A percentile compares a stretch with the other conserved stretches of the same genome.
Conservation (phyloP, 2,113 vertebrate species). For the Ptilorrhoa leucosticta region DNA sequence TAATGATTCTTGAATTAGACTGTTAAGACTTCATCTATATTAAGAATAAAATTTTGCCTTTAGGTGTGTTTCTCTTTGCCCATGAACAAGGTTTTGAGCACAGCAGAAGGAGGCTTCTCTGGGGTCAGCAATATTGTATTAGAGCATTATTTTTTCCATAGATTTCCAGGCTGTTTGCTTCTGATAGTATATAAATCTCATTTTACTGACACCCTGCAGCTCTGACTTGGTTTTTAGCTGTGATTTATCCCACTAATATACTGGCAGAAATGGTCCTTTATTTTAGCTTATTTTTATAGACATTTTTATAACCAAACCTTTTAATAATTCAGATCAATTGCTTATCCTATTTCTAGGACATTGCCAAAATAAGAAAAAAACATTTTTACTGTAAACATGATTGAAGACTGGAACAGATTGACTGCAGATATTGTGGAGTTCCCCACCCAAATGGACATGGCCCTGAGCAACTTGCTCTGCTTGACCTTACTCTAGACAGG, state of each 20-base stretch:
- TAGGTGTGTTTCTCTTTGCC: not conserved
- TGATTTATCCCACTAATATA: slow-evolving; percentile 51
- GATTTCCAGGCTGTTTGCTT: slow-evolving; percentile 32
- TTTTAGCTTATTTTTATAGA: slow-evolving; percentile 25
- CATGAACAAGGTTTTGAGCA: not conserved
- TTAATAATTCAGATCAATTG: slow-evolving; percentile 57
- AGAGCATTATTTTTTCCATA: not conserved
- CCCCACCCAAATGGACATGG: not conserved
- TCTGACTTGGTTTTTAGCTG: slow-evolving; percentile 15
- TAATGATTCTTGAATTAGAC: not conserved
- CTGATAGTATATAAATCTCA: slow-evolving; percentile 28
- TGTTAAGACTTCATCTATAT: not conserved
- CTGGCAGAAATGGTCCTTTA: slow-evolving; percentile 13
- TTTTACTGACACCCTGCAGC: slow-evolving; percentile 19
- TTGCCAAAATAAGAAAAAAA: not conserved
- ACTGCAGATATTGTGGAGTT: not conserved
- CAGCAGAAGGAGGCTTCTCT: not conserved
- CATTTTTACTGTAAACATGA: not conserved
- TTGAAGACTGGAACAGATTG: not conserved
- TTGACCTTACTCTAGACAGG: not conserved
- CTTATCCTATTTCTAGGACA: slow-evolving; percentile 11
- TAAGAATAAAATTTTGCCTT: not conserved
- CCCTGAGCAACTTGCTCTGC: not conserved
- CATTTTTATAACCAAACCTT: slow-evolving; percentile 25
- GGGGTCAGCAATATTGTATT: not conserved